Conservation (phyloP, 2,888 invertebrate species). For the Prenolepis imparis region DNA sequence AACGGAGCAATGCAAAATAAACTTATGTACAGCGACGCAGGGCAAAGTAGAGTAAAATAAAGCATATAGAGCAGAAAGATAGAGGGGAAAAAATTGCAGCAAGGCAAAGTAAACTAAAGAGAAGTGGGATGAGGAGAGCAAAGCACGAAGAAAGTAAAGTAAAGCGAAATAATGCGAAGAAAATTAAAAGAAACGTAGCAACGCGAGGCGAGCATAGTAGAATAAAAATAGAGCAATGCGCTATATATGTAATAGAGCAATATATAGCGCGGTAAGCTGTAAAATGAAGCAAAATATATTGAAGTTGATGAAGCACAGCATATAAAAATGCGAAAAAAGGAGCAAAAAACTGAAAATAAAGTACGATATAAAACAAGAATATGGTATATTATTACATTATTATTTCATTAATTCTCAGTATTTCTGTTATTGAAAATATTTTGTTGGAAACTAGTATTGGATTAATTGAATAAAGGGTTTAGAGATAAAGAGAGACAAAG, state of each 20-base stretch:
- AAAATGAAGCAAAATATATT: constrained; percentile 15
- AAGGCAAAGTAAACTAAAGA: constrained; percentile 17
- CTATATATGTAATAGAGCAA: neutral
- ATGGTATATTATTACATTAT: constrained; percentile 5
- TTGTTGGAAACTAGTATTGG: neutral
- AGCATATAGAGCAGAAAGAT: neutral
- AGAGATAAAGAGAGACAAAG: neutral
- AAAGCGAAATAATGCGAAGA: constrained; percentile 27
- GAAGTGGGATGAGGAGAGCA: neutral
- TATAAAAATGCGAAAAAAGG: neutral
- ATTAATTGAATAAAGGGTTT: constrained; percentile 14
- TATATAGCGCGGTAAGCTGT: neutral
- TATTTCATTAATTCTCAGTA: constrained; percentile 30
- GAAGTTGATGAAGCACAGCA: neutral
- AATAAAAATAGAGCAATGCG: constrained; percentile 13
- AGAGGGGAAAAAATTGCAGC: constrained; percentile 1
- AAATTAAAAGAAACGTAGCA: constrained; percentile 27
- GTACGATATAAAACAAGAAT: neutral
- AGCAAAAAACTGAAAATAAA: neutral
- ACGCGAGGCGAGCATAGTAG: neutral
- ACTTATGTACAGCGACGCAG: neutral
- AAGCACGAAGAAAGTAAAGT: constrained; percentile 22
- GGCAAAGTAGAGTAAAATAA: constrained; percentile 4
- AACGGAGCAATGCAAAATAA: constrained; percentile 34
- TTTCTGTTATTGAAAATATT: neutral